Evolutionary conservation across 2,797 vertebrate genomes (phyloP).

Genomic region (Lacerta bilineata): DNA sequence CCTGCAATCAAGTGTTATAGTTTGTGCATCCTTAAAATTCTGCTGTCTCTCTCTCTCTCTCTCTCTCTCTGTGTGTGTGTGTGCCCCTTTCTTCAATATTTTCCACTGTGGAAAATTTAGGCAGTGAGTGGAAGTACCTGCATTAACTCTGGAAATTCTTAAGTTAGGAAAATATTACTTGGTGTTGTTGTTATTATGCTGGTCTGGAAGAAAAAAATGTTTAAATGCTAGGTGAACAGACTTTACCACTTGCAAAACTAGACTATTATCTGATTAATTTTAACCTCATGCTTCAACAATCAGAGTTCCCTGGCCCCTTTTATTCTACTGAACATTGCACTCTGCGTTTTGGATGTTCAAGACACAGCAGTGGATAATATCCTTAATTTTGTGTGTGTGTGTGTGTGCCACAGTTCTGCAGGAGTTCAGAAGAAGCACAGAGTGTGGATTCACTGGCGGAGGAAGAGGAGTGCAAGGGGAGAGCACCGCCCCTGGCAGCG

Average conservation of each 20-base stretch:
- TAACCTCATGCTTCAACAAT: neutral
- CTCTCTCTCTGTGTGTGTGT: too few species aligned
- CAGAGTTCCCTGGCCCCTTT: neutral
- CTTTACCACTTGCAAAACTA: neutral
- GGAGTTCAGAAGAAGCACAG: too few species aligned
- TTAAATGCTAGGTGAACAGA: neutral
- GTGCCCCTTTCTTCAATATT: neutral
- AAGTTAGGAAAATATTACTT: conserved; percentile 35
- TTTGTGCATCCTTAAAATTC: neutral
- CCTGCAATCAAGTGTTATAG: conserved; percentile 44
- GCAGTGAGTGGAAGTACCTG: conserved; percentile 19
- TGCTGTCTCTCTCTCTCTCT: neutral
- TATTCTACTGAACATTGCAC: neutral
- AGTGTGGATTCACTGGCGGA: too few species aligned
- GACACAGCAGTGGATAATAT: too few species aligned
- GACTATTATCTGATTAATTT: neutral
- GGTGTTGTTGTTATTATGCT: neutral
- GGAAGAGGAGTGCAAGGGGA: too few species aligned
- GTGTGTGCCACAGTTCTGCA: too few species aligned
- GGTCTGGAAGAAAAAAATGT: conserved; percentile 17
- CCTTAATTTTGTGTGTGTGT: too few species aligned
- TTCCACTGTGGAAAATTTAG: neutral
- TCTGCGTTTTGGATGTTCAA: too few species aligned
- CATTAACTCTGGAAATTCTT: neutral
- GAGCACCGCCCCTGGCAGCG: too few species aligned